phyloP scores from a whole-genome alignment of 2,888 invertebrate genomes.

The Stenolophus ochropezus region DNA sequence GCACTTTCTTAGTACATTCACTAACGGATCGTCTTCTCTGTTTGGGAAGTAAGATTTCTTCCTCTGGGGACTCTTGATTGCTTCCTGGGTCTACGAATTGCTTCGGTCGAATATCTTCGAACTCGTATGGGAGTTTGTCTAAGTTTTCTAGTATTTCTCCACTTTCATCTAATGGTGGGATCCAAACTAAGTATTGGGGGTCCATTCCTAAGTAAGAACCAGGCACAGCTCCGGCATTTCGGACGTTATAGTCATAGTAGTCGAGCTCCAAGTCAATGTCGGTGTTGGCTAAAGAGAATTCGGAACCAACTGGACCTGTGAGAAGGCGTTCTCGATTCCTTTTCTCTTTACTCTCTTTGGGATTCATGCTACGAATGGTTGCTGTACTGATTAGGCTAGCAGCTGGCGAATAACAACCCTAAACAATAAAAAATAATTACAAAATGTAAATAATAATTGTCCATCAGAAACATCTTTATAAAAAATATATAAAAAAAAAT shows the following conservation, averaged over 20 bases:
- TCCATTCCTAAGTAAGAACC: conserved; percentile 93
- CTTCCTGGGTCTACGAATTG: conserved; percentile 77
- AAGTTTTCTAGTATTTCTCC: conserved; percentile 80
- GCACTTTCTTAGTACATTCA: conserved; percentile 59
- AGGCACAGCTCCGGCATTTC: conserved; percentile 87
- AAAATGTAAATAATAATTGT: neutral
- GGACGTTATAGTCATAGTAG: conserved; percentile 92
- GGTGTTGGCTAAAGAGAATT: conserved; percentile 84
- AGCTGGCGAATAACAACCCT: conserved; percentile 85
- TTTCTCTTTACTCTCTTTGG: conserved; percentile 86
- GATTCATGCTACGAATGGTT: conserved; percentile 78
- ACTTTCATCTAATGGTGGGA: conserved; percentile 84
- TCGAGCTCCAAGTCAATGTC: conserved; percentile 88
- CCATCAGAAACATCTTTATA: conserved; percentile 12
- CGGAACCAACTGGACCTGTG: conserved; percentile 79
- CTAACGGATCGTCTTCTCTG: conserved; percentile 62
- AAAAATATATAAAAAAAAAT: neutral
- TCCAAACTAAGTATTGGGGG: conserved; percentile 91
- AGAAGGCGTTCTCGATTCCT: conserved; percentile 83
- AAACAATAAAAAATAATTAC: conserved; percentile 58
- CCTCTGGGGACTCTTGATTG: conserved; percentile 81
- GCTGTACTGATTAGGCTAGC: conserved; percentile 81
- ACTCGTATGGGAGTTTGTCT: conserved; percentile 73
- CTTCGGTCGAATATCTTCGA: conserved; percentile 69
- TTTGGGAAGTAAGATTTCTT: conserved; percentile 74